A percentile compares a stretch with the other conserved stretches of the same genome.
phyloP scores from a whole-genome alignment of 2,113 vertebrate species.

The Pangasianodon hypophthalmus region DNA sequence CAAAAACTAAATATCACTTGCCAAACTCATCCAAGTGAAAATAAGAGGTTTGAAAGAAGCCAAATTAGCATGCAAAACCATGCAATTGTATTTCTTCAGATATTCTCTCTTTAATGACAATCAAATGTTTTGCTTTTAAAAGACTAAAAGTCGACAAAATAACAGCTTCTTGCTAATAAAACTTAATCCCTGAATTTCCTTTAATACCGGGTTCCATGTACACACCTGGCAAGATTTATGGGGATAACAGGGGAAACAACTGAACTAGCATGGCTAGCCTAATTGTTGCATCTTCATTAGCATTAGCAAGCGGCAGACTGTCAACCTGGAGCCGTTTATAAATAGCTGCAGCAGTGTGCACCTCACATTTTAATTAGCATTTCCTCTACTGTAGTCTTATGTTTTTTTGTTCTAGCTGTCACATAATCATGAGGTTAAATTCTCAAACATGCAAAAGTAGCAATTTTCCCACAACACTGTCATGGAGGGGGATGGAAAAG shows the following conservation, averaged over 20 bases:
- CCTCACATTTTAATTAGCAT: constrained; percentile 50
- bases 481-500: not conserved
- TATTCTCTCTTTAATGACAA: not conserved
- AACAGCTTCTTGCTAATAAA: not conserved
- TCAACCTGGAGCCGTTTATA: constrained; percentile 43
- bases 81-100: not conserved
- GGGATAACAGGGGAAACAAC: not conserved
- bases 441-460: constrained; percentile 49
- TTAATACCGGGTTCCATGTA: not conserved
- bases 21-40: constrained; percentile 20
- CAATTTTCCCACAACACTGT: constrained; percentile 41
- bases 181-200: not conserved
- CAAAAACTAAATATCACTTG: constrained; percentile 41
- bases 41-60: constrained; percentile 27
- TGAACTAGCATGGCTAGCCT: constrained; percentile 32
- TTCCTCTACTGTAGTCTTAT: constrained; percentile 10
- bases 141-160: not conserved
- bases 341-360: constrained; percentile 39
- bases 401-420: constrained; percentile 45
- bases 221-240: constrained; percentile 16
- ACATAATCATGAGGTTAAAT: constrained; percentile 52
- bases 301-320: constrained; percentile 40
- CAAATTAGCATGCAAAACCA: constrained; percentile 31
- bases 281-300: constrained; percentile 46
- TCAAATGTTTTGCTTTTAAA: constrained; percentile 5